A percentile compares a stretch with the other conserved stretches of the same genome.
Conservation (phyloP, 1,140 invertebrate genomes). For the Adoxophyes honmai region DNA sequence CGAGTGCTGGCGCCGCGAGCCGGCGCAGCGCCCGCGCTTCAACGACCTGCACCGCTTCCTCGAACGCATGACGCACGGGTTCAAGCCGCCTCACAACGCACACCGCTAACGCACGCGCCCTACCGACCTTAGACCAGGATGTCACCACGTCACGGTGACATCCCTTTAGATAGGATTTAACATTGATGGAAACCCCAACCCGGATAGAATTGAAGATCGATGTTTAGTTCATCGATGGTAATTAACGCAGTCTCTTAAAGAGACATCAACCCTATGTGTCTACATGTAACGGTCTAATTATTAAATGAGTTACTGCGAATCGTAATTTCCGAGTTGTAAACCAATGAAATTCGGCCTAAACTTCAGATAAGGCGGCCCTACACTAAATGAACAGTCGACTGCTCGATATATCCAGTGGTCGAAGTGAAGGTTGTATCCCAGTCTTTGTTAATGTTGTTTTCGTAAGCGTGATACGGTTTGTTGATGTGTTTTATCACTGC, state of each 20-base stretch:
- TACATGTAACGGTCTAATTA: constrained; percentile 3
- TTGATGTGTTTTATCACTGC: background rate
- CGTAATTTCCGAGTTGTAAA: background rate
- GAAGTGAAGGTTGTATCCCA: too few species aligned
- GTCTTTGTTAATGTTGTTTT: too few species aligned
- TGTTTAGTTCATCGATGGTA: constrained; percentile 4
- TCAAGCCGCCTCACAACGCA: constrained; percentile 77
- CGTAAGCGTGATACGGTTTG: background rate
- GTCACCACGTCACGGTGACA: background rate
- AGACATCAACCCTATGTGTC: background rate
- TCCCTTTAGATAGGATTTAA: constrained; percentile 16
- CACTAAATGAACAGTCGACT: background rate
- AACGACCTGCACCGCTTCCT: constrained; percentile 94
- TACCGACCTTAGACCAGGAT: constrained; percentile 16
- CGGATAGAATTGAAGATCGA: background rate
- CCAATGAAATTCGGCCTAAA: constrained; percentile 1
- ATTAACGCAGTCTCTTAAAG: too few species aligned
- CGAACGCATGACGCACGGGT: constrained; percentile 92
- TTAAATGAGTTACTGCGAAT: background rate
- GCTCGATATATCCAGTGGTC: background rate
- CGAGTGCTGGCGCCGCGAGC: constrained; percentile 95
- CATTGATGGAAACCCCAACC: constrained; percentile 1
- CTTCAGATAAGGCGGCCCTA: background rate
- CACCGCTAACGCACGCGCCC: constrained; percentile 26
- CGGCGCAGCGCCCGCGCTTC: constrained; percentile 91